Evolutionary conservation across 2,888 invertebrate genomes (phyloP), one percentile per base, ranked within the genome.

Genomic region (Troglohyphantes excavatus): DNA sequence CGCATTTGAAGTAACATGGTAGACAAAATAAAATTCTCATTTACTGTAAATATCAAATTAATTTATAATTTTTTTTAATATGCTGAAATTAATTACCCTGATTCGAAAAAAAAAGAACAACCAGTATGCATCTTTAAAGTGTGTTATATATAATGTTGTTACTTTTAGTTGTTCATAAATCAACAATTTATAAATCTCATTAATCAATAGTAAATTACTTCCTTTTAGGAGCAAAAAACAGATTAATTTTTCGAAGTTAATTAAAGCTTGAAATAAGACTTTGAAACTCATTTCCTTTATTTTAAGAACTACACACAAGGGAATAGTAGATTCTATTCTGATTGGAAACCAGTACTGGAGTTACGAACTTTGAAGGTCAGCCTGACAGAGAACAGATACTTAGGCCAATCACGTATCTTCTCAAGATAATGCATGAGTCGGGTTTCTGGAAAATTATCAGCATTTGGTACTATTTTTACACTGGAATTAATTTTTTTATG

Each of bases 361-460:
- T 53, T n/a, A 53, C n/a, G n/a, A 53, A 53, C 53, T 53, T 53
- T 53, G 53, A 53, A 53, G 53, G 53, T 53, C 53, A 53, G 2
- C n/a, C 5, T n/a, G 3, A 53, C 17, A 53, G 53, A 53, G 17
- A 53, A 53, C 17, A 53, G 53, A 53, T 5, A 53, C 53, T n/a
- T 53, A 53, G 53, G 53, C 53, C 13, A 53, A 53, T 53, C 53
- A 53, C 53, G 53, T 53, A 53, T 53, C 53, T 17, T n/a, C 17
- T n/a, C 5, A 53, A 53, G 53, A 53, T 53, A 53, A n/a, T 53
- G 5, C 53, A 53, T 13, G 17, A n/a, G 53, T n/a, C 53, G 53
- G 5, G 13, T 13, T 17, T 53, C 5, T 17, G 0, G n/a, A n/a
- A 53, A 2, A n/a, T n/a, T n/a, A 53, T 53, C 53, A 53, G 1